Evolutionary conservation across 2,888 invertebrate genomes (phyloP).

Genomic region (Tenthredo amoena): DNA sequence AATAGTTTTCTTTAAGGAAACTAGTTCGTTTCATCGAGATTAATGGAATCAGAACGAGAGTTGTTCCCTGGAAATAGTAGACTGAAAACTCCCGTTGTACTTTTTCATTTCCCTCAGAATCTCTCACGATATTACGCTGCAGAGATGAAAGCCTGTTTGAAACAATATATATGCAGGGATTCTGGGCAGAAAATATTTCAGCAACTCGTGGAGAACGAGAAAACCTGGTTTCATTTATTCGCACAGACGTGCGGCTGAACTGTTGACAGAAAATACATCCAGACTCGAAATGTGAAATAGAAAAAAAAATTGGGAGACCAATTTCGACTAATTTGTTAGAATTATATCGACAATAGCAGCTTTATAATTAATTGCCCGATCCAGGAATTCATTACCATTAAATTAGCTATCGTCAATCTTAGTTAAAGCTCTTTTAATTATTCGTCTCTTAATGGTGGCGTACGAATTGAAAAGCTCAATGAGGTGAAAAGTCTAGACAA

Average conservation of each 20-base stretch:
- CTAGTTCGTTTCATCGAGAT: not conserved
- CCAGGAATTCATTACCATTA: not conserved
- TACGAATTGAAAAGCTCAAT: conserved; percentile 1
- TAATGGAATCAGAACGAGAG: not conserved
- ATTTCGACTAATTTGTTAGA: not conserved
- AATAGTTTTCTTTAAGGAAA: not conserved
- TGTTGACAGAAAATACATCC: not conserved
- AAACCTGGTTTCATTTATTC: not conserved
- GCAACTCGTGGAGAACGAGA: not conserved
- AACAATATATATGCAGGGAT: not conserved
- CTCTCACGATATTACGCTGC: not conserved
- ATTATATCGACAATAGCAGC: not conserved
- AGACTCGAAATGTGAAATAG: not conserved
- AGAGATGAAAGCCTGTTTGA: not conserved
- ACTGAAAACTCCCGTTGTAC: not conserved
- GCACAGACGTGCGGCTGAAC: not conserved
- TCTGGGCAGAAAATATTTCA: not conserved
- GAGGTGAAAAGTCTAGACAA: conserved; percentile 17
- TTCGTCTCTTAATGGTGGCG: not conserved
- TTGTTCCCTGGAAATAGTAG: not conserved
- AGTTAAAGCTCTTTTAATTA: conserved; percentile 9
- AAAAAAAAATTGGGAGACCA: not conserved
- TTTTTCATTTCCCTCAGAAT: not conserved
- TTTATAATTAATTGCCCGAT: not conserved
- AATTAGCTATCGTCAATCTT: not conserved